A percentile compares a stretch with the other conserved stretches of the same genome.
These are phyloP conservation scores for Mycalesis mineus DNA, from an alignment of 2,888 invertebrate species.

Conservation along the genomic window DNA sequence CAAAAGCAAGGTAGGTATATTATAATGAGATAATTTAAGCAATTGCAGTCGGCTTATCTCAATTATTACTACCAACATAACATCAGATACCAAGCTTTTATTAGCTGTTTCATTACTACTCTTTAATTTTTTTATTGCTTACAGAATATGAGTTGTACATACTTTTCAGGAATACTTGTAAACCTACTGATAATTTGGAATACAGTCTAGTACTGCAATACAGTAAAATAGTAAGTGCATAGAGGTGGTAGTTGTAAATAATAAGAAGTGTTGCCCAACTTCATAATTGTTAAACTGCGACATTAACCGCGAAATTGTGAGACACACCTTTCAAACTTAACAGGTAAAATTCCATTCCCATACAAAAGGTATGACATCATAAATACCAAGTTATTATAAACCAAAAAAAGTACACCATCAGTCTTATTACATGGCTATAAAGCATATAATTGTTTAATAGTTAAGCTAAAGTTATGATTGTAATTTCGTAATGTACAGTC, in stretches of 20 bases:
- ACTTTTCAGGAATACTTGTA: no score
- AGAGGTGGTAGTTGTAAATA: neutral
- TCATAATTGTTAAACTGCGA: neutral
- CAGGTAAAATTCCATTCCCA: constrained; percentile 27
- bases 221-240: no score
- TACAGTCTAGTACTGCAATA: no score
- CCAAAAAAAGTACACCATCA: constrained; percentile 5
- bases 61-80: no score
- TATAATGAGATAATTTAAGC: no score
- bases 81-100: no score
- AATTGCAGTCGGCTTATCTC: no score
- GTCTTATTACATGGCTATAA: constrained; percentile 6
- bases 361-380: constrained; percentile 22
- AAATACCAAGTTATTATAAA: constrained; percentile 11
- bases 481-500: constrained; percentile 6
- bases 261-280: neutral
- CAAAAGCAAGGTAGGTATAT: no score
- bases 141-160: no score
- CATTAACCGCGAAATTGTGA: constrained; percentile 21
- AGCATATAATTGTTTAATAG: constrained; percentile 5
- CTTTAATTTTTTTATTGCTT: no score
- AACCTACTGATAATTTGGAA: no score
- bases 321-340: constrained; percentile 19
- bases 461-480: neutral
- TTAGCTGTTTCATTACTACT: no score